Percentiles rank a stretch among this genome's conserved stretches.
phyloP scores from a whole-genome alignment of 1,140 invertebrate species.

The Cyclina sinensis region DNA sequence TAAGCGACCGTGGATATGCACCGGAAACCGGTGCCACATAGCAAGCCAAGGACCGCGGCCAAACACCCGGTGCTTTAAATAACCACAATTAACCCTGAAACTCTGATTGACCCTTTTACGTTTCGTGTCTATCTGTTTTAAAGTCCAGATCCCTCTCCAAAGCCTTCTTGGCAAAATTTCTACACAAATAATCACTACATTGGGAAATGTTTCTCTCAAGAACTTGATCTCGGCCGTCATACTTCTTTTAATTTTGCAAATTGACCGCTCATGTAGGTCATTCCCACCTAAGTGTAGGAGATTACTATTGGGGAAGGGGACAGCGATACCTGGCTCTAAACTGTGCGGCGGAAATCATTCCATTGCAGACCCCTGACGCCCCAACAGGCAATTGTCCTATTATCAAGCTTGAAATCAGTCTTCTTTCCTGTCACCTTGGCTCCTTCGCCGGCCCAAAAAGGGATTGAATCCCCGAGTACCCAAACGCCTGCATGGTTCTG shows the following conservation, averaged over 20 bases:
- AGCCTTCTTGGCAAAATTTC: not conserved
- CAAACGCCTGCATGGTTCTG: not conserved
- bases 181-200: not conserved
- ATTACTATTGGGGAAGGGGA: not conserved
- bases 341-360: not conserved
- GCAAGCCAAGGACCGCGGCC: too few species aligned
- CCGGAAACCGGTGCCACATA: too few species aligned
- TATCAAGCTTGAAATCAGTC: not conserved
- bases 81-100: too few species aligned
- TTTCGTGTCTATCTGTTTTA: too few species aligned
- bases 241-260: not conserved
- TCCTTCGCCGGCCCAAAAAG: not conserved
- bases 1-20: too few species aligned
- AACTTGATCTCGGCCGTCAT: not conserved
- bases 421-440: not conserved
- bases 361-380: not conserved
- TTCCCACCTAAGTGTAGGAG: slow-evolving; percentile 5
- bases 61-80: too few species aligned
- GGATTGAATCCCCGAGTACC: slow-evolving; percentile 10
- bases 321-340: not conserved
- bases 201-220: not conserved
- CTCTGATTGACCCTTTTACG: too few species aligned
- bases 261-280: not conserved
- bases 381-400: not conserved
- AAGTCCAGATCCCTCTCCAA: too few species aligned